Percentiles rank a stretch among this genome's conserved stretches.
Conservation (phyloP, 2,113 vertebrate species). For the Phaetusa simplex region DNA sequence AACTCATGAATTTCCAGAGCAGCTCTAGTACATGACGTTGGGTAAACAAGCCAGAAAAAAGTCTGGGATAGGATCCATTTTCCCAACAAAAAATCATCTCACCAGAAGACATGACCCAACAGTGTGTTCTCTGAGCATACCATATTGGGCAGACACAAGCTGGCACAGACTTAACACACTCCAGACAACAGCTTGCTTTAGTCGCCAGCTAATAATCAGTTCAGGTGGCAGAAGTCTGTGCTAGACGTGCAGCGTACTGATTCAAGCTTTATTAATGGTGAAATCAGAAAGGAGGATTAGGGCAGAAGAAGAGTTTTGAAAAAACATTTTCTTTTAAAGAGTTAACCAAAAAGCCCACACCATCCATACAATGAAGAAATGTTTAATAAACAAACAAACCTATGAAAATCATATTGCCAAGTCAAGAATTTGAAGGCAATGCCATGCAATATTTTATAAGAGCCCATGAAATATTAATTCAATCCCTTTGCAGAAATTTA, state of each 20-base stretch:
- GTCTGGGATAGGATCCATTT: conserved; percentile 10
- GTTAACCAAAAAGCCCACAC: background rate
- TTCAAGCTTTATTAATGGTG: background rate
- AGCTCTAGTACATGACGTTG: background rate
- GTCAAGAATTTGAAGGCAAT: background rate
- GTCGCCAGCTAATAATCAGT: conserved; percentile 14
- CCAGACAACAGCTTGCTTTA: conserved; percentile 19
- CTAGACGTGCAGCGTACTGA: background rate
- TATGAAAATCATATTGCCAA: background rate
- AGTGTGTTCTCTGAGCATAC: background rate
- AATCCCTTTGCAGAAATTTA: background rate
- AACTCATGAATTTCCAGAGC: background rate
- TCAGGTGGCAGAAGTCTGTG: conserved; percentile 9
- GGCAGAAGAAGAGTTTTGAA: background rate
- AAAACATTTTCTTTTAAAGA: background rate
- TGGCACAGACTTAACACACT: background rate
- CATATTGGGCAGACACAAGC: background rate
- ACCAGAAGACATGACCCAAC: background rate
- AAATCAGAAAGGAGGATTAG: background rate
- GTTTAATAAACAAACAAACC: background rate
- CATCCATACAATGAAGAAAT: background rate
- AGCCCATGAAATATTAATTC: background rate
- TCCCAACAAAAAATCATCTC: background rate
- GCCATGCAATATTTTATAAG: background rate
- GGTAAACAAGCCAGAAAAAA: conserved; percentile 16